A percentile compares a stretch with the other conserved stretches of the same genome.
Evolutionary conservation across 2,888 invertebrate species (phyloP).

Genomic region (Acleris cristana): DNA sequence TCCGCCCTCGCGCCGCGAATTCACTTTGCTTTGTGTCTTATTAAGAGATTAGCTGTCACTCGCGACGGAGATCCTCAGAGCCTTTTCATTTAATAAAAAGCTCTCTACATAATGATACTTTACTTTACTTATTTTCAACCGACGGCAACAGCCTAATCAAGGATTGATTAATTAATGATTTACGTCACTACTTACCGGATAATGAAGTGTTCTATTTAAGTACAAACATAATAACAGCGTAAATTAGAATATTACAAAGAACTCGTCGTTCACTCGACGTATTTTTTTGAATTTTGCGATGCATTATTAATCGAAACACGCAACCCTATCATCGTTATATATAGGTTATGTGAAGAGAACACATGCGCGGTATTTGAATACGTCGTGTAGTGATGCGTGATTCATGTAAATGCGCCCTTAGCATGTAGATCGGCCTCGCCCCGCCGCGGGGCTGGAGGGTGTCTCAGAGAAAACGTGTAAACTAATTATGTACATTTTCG

Average conservation of each 20-base stretch:
- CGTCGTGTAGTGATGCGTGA: slow-evolving; percentile 75
- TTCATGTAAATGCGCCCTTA: slow-evolving; percentile 82
- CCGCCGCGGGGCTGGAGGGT: slow-evolving; percentile 55
- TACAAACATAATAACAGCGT: slow-evolving; percentile 3
- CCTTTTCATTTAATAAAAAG: slow-evolving; percentile 56
- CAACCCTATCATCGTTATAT: slow-evolving; percentile 71
- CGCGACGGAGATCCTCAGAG: slow-evolving; percentile 47
- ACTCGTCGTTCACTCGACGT: slow-evolving; percentile 14
- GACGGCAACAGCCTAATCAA: background rate
- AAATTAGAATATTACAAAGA: slow-evolving; percentile 2
- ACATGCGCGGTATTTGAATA: slow-evolving; percentile 73
- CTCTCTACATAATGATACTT: slow-evolving; percentile 37
- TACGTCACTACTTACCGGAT: slow-evolving; percentile 4
- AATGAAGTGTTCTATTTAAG: background rate
- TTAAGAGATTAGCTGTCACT: slow-evolving; percentile 71
- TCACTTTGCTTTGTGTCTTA: slow-evolving; percentile 72
- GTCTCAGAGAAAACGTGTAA: slow-evolving; percentile 80
- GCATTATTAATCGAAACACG: slow-evolving; percentile 60
- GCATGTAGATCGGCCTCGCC: slow-evolving; percentile 75
- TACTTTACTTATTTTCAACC: slow-evolving; percentile 17
- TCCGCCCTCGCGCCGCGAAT: slow-evolving; percentile 59
- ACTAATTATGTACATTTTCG: slow-evolving; percentile 84
- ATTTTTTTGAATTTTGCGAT: slow-evolving; percentile 43
- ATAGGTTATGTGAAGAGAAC: slow-evolving; percentile 75
- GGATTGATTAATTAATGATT: slow-evolving; percentile 4